Evolutionary conservation across 1,140 invertebrate species (phyloP).

Genomic region (Sinonovacula constricta): DNA sequence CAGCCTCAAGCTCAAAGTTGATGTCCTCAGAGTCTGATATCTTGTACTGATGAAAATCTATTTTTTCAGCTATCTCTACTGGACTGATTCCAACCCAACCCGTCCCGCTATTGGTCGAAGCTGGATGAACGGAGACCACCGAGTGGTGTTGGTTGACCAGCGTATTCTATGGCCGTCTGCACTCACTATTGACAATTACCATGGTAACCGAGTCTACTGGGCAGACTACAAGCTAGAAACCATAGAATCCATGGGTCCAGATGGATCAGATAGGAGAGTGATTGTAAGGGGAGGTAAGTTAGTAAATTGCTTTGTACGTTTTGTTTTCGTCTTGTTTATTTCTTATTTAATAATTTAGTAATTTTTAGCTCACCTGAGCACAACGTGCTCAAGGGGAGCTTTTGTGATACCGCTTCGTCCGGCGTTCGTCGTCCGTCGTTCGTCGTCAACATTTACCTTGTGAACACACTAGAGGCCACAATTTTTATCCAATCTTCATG

Average conservation of each 20-base stretch:
- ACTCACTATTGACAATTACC: conserved; percentile 90
- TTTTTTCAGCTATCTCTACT: conserved; percentile 88
- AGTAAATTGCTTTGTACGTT: too few species aligned
- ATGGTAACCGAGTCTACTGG: conserved; percentile 95
- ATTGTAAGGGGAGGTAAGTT: conserved; percentile 84
- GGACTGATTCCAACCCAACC: conserved; percentile 90
- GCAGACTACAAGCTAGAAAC: conserved; percentile 95
- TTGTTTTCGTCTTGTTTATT: too few species aligned
- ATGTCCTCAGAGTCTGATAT: neutral
- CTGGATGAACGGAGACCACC: conserved; percentile 97
- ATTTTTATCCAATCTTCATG: too few species aligned
- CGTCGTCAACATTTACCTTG: too few species aligned
- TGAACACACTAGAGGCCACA: too few species aligned
- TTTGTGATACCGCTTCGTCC: too few species aligned
- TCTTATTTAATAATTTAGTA: too few species aligned
- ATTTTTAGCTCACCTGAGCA: too few species aligned
- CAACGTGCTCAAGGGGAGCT: too few species aligned
- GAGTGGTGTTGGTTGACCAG: conserved; percentile 88
- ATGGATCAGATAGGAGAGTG: conserved; percentile 88
- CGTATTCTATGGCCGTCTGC: conserved; percentile 91
- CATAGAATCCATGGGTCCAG: conserved; percentile 92
- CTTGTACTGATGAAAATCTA: too few species aligned
- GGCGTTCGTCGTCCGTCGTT: too few species aligned
- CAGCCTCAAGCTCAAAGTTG: too few species aligned
- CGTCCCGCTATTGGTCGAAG: conserved; percentile 84